These are phyloP conservation scores for Sinelater perroti DNA, from an alignment of 2,888 invertebrate species.

Conservation along the genomic window DNA sequence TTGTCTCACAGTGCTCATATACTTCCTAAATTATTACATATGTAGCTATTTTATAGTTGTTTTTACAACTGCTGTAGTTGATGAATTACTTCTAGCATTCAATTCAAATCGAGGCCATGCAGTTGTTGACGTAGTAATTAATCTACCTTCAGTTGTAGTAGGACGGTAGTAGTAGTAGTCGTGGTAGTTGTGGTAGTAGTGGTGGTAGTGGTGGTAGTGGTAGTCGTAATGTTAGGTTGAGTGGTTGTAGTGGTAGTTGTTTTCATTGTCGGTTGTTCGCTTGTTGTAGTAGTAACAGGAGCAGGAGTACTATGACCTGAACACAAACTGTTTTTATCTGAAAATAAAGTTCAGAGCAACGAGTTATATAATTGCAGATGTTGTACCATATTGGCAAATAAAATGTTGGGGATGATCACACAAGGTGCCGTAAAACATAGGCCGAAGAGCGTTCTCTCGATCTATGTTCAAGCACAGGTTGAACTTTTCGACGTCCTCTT, in stretches of 20 bases:
- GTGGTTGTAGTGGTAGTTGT: background rate
- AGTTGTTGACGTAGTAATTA: background rate
- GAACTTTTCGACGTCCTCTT: background rate
- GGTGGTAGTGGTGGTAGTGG: background rate
- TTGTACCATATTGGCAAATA: conserved; percentile 15
- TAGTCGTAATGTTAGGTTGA: background rate
- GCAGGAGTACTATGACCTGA: background rate
- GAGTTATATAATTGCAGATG: background rate
- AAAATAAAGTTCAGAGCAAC: background rate
- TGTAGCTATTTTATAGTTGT: background rate
- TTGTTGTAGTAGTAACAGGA: background rate
- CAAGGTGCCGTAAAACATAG: conserved; percentile 4
- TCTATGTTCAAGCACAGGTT: conserved; percentile 12
- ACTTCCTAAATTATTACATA: too few relatives aligned
- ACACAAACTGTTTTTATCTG: conserved; percentile 2
- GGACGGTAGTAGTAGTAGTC: background rate
- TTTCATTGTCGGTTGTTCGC: background rate
- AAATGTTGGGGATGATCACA: conserved; percentile 2
- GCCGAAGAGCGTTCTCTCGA: conserved; percentile 3
- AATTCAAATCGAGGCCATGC: background rate
- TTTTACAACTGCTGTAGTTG: background rate
- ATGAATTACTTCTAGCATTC: background rate
- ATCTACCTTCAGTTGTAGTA: background rate
- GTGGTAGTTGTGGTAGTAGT: background rate
- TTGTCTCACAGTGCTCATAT: too few relatives aligned